Conservation (phyloP, 2,888 invertebrate genomes). For the Spodoptera littoralis region DNA sequence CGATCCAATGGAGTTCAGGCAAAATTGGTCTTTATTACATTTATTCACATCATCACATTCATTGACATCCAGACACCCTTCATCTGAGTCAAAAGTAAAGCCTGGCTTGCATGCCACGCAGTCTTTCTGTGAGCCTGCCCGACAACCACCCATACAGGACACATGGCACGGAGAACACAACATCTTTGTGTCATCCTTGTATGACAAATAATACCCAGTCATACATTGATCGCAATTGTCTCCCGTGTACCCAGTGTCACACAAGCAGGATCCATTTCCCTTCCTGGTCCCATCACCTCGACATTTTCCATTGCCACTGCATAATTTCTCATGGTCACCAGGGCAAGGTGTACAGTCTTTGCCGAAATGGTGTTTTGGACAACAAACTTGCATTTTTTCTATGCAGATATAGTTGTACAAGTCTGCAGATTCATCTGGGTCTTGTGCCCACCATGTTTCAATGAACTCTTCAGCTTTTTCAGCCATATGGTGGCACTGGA, state of each 20-base stretch:
- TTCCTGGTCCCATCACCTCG: slow-evolving; percentile 96
- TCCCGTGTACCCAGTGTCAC: slow-evolving; percentile 95
- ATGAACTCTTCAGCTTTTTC: slow-evolving; percentile 94
- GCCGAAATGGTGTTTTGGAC: slow-evolving; percentile 95
- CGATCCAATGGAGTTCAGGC: slow-evolving; percentile 96
- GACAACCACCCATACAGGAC: slow-evolving; percentile 93
- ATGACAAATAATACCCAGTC: slow-evolving; percentile 92
- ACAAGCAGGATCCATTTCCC: slow-evolving; percentile 97
- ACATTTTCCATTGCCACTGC: slow-evolving; percentile 94
- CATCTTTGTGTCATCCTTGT: slow-evolving; percentile 92
- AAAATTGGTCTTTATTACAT: slow-evolving; percentile 93
- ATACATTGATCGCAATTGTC: slow-evolving; percentile 94
- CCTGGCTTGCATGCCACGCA: slow-evolving; percentile 90
- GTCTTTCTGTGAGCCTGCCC: slow-evolving; percentile 92
- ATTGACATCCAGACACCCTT: slow-evolving; percentile 95
- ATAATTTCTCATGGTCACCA: slow-evolving; percentile 92
- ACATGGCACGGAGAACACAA: slow-evolving; percentile 94
- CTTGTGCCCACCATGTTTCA: slow-evolving; percentile 96
- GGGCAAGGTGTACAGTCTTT: slow-evolving; percentile 93
- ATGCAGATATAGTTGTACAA: slow-evolving; percentile 93
- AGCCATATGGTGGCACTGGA: slow-evolving; percentile 95
- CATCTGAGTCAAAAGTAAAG: slow-evolving; percentile 92
- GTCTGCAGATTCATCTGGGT: slow-evolving; percentile 78
- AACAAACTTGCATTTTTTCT: slow-evolving; percentile 93
- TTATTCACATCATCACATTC: slow-evolving; percentile 91